Percentiles rank a stretch among this genome's conserved stretches.
phyloP scores from a whole-genome alignment of 2,888 invertebrate species.

The Drosophila neotestacea region DNA sequence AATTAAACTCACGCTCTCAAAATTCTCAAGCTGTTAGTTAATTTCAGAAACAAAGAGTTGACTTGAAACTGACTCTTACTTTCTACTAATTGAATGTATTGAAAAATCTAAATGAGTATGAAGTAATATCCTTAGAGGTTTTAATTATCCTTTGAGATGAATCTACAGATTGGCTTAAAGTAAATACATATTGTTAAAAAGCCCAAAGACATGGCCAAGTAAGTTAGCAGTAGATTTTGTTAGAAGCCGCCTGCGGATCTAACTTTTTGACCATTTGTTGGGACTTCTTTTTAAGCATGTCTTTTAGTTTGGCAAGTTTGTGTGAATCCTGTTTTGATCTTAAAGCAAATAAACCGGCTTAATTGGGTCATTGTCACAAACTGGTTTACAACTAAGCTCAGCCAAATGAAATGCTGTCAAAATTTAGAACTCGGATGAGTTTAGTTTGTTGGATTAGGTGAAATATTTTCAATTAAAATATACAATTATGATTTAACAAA shows the following conservation, averaged over 20 bases:
- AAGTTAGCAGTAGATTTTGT: not conserved
- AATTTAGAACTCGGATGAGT: not conserved
- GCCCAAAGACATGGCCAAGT: not conserved
- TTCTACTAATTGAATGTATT: too few relatives aligned
- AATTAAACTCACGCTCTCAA: too few relatives aligned
- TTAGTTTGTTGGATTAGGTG: conserved; percentile 2
- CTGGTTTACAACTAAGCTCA: conserved; percentile 7
- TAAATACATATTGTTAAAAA: too few relatives aligned
- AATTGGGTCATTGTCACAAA: conserved; percentile 28
- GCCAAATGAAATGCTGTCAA: conserved; percentile 18
- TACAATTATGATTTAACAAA: not conserved
- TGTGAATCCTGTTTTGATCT: conserved; percentile 11
- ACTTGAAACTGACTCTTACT: too few relatives aligned
- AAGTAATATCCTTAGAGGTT: too few relatives aligned
- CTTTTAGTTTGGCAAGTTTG: conserved; percentile 11
- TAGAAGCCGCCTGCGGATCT: not conserved
- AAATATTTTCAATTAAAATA: not conserved
- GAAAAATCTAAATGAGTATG: too few relatives aligned
- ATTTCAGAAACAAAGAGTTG: too few relatives aligned
- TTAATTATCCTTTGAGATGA: too few relatives aligned
- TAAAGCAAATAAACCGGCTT: conserved; percentile 10
- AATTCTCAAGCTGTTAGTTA: too few relatives aligned
- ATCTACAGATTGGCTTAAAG: too few relatives aligned
- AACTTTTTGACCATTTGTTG: not conserved
- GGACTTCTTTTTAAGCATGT: not conserved